phyloP scores from a whole-genome alignment of 2,888 invertebrate genomes.

The Cylindroiulus punctatus region DNA sequence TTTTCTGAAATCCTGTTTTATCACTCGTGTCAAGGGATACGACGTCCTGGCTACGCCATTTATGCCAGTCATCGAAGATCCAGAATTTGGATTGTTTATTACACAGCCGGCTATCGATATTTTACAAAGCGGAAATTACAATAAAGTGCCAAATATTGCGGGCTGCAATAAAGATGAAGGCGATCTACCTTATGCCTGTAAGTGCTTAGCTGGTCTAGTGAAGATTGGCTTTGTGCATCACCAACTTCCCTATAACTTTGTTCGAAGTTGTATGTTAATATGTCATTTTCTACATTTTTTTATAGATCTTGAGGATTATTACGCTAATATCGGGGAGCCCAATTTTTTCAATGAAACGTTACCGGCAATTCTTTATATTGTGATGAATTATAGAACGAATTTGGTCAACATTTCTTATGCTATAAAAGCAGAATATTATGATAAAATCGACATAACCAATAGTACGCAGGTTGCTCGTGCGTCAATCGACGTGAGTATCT shows the following conservation, averaged over 20 bases:
- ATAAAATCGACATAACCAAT: slow-evolving; percentile 51
- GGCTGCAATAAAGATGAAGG: slow-evolving; percentile 53
- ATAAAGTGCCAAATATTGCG: slow-evolving; percentile 47
- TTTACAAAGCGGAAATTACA: background rate
- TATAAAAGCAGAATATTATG: slow-evolving; percentile 48
- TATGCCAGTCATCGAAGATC: slow-evolving; percentile 31
- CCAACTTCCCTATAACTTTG: too few relatives aligned
- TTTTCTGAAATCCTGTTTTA: too few relatives aligned
- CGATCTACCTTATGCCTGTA: slow-evolving; percentile 49
- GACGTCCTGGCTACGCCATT: background rate
- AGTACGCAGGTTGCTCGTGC: slow-evolving; percentile 25
- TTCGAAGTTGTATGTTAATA: too few relatives aligned
- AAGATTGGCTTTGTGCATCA: too few relatives aligned
- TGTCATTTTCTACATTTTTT: background rate
- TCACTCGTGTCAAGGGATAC: slow-evolving; percentile 1
- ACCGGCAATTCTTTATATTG: slow-evolving; percentile 9
- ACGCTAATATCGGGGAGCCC: background rate
- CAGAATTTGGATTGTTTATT: slow-evolving; percentile 33
- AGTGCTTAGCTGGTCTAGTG: too few relatives aligned
- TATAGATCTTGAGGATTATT: background rate
- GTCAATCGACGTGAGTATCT: slow-evolving; percentile 44
- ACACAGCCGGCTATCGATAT: background rate
- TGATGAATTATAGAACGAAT: slow-evolving; percentile 7
- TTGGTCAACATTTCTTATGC: slow-evolving; percentile 51
- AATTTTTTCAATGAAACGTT: slow-evolving; percentile 37